A percentile compares a stretch with the other conserved stretches of the same genome.
Evolutionary conservation across 2,888 invertebrate genomes (phyloP).

Genomic region (Branchipolynoe longqiensis): DNA sequence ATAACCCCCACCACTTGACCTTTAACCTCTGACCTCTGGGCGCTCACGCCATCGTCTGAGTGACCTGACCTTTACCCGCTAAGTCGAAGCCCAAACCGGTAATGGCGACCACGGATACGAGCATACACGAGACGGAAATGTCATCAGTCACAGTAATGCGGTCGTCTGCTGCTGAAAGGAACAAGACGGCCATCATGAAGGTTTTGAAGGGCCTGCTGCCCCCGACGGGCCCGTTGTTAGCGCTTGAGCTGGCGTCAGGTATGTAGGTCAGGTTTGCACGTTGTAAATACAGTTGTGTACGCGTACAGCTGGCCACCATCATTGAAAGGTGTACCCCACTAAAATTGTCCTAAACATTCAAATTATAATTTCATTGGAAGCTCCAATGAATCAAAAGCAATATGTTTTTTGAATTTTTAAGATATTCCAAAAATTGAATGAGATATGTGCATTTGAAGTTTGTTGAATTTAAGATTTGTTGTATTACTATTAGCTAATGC

Average conservation of each 20-base stretch:
- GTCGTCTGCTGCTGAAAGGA: constrained; percentile 62
- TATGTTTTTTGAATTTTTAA: too few relatives aligned
- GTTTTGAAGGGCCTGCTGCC: constrained; percentile 51
- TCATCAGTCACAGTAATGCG: constrained; percentile 62
- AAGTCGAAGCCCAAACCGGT: background rate
- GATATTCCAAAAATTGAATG: too few relatives aligned
- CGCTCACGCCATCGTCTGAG: constrained; percentile 15
- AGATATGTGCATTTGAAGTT: too few relatives aligned
- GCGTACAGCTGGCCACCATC: too few relatives aligned
- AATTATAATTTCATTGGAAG: too few relatives aligned
- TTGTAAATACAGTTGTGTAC: too few relatives aligned
- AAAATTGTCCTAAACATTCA: too few relatives aligned
- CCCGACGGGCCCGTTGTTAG: constrained; percentile 8
- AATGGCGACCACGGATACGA: constrained; percentile 8
- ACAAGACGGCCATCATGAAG: constrained; percentile 62
- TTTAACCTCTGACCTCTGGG: background rate
- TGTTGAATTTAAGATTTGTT: too few relatives aligned
- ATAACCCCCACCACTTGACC: too few relatives aligned
- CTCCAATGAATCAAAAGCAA: too few relatives aligned
- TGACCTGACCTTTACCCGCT: constrained; percentile 45
- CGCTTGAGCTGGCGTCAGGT: constrained; percentile 63
- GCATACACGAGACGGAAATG: constrained; percentile 56
- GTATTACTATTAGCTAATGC: too few relatives aligned
- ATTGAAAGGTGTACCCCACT: too few relatives aligned
- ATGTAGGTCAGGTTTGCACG: background rate